Percentiles rank a stretch among this genome's conserved stretches.
Conservation (phyloP, 2,113 vertebrate genomes). For the Corythornis madagascariensis region DNA sequence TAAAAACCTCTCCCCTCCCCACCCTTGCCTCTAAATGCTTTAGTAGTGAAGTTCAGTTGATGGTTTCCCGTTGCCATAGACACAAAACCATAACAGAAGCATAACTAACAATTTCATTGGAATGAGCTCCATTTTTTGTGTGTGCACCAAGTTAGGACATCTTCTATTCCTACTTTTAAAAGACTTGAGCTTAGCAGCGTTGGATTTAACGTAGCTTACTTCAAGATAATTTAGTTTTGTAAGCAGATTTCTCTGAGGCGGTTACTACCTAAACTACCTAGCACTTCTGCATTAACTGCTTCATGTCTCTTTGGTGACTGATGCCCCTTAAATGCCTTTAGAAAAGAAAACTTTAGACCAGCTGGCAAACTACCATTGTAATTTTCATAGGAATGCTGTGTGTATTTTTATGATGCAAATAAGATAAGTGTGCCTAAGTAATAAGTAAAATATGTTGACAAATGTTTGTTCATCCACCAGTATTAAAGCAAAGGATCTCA, state of each 20-base stretch:
- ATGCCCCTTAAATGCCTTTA: not conserved
- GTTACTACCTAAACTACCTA: not conserved
- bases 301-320: not conserved
- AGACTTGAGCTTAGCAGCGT: not conserved
- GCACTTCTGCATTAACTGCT: not conserved
- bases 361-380: not conserved
- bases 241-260: not conserved
- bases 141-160: not conserved
- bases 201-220: not conserved
- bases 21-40: no score
- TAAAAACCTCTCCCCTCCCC: no score
- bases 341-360: not conserved
- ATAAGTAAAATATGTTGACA: not conserved
- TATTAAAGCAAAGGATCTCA: no score
- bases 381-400: not conserved
- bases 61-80: constrained; percentile 58
- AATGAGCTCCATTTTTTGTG: constrained; percentile 5
- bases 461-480: not conserved
- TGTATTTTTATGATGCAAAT: not conserved
- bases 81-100: constrained; percentile 57
- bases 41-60: not conserved
- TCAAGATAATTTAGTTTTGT: not conserved
- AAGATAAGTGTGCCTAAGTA: not conserved
- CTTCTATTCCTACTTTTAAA: not conserved
- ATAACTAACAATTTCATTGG: constrained; percentile 55